phyloP scores from a whole-genome alignment of 2,888 invertebrate species.

The Habrosyne pyritoides region DNA sequence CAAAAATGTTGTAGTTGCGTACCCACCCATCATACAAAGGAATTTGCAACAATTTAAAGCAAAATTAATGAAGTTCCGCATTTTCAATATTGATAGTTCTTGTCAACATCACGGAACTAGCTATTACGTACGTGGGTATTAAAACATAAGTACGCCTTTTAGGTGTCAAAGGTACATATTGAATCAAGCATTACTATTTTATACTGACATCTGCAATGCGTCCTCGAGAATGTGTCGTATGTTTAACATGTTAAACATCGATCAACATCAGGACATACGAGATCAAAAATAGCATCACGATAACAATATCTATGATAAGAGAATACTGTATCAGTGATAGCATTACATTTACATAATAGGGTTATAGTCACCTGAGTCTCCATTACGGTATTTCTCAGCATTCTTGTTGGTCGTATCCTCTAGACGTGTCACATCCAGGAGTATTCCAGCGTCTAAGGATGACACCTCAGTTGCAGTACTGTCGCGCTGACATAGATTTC shows the following conservation, averaged over 20 bases:
- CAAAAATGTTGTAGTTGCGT: too few relatives aligned
- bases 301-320: constrained; percentile 28
- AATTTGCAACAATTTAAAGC: too few relatives aligned
- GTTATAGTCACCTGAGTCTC: constrained; percentile 60
- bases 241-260: constrained; percentile 40
- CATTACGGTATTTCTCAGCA: constrained; percentile 53
- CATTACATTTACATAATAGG: constrained; percentile 11
- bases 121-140: too few relatives aligned
- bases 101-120: too few relatives aligned
- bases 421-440: constrained; percentile 71
- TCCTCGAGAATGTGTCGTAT: constrained; percentile 40
- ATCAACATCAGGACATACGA: constrained; percentile 55
- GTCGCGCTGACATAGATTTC: constrained; percentile 85
- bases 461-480: constrained; percentile 70
- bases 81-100: too few relatives aligned
- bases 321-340: constrained; percentile 12
- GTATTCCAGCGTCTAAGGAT: constrained; percentile 70
- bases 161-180: too few relatives aligned
- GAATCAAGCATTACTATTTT: not conserved
- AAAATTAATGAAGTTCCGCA: too few relatives aligned
- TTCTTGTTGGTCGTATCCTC: constrained; percentile 52
- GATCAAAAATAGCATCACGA: constrained; percentile 46
- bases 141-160: too few relatives aligned
- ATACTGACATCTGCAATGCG: constrained; percentile 24
- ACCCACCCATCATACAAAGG: too few relatives aligned